Base-by-base conservation (phyloP, 2,797 vertebrate species). In the Centropyge bicolor region DNA sequence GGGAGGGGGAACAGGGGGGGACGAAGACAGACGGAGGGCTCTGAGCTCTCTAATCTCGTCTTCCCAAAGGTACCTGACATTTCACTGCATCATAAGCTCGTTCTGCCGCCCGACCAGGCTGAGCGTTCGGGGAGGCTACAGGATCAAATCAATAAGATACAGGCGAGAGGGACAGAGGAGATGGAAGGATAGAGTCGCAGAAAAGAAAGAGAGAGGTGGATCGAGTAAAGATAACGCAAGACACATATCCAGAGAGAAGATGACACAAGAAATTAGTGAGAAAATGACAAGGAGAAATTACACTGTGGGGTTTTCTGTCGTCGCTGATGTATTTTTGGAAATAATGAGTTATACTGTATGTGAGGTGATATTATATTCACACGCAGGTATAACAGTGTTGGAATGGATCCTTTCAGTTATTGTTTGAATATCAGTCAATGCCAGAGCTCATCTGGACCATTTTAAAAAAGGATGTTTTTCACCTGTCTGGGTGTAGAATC, bases 1-100 rank as follows among this genome's bases (percentile, higher is more conserved):
- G 55, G 31, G 59, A 12, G 6, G 9, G 5, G 6, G 24, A 8
- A 8, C 27, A n/a, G 65, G 43, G 54, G 24, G 51, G 61, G 60
- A 35, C 12, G 56, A 52, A 67, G 77, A 81, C 67, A 68, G 83
- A 84, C 48, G 6, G 64, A 56, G 79, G 3, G 12, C 67, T 82
- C 66, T 73, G 66, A 86, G 90, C 82, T 71, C 60, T 84, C 76
- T 86, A 91, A 89, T 90, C 87, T 88, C 19, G 41, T 72, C 75
- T 80, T 82, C 85, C 89, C 89, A 84, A 88, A 85, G 86, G 82
- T 84, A 71, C 70, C 81, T 89, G 88, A 87, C 87, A 90, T 91
- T 91, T 91, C 80, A 71, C 82, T 79, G 86, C 82, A 84, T 88
- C 82, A 83, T 86, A 73, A 90, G 84, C 84, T 56, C 20, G 66